Evolutionary conservation across 2,113 vertebrate species (phyloP).

Genomic region (Plotosus lineatus): DNA sequence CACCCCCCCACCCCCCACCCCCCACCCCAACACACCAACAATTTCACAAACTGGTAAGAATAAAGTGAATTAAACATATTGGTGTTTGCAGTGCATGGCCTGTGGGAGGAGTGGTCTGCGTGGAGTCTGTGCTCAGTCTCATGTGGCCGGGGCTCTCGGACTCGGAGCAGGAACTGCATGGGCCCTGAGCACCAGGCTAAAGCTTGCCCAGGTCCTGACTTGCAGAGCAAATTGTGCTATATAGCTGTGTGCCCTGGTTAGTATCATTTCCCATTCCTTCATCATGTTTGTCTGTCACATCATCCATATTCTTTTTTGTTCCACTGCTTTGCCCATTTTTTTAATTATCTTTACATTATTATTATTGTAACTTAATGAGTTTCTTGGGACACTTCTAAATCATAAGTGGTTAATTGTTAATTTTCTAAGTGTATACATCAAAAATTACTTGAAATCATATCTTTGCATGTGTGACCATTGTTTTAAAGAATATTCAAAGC

Average conservation of each 20-base stretch:
- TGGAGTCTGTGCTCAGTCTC: slow-evolving; percentile 96
- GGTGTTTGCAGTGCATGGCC: slow-evolving; percentile 85
- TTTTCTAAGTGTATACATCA: too few relatives aligned
- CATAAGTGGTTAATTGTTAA: too few relatives aligned
- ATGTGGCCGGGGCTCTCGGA: slow-evolving; percentile 91
- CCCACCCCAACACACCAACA: too few relatives aligned
- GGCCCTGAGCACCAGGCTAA: slow-evolving; percentile 75
- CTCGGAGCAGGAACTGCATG: slow-evolving; percentile 84
- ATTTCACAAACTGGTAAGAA: background rate
- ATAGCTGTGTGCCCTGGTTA: slow-evolving; percentile 91
- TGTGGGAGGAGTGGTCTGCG: slow-evolving; percentile 90
- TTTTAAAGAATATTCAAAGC: too few relatives aligned
- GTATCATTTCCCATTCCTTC: slow-evolving; percentile 73
- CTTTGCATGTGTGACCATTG: too few relatives aligned
- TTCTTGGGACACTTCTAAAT: too few relatives aligned
- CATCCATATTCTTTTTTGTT: background rate
- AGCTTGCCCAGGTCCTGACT: slow-evolving; percentile 82
- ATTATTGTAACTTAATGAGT: too few relatives aligned
- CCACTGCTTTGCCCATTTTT: background rate
- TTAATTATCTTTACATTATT: background rate
- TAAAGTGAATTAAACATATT: slow-evolving; percentile 35
- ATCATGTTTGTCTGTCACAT: background rate
- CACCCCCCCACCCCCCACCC: too few relatives aligned
- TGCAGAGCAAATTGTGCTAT: slow-evolving; percentile 93
- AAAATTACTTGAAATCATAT: too few relatives aligned